phyloP scores from a whole-genome alignment of 2,888 invertebrate species.

The Maniola hyperantus region DNA sequence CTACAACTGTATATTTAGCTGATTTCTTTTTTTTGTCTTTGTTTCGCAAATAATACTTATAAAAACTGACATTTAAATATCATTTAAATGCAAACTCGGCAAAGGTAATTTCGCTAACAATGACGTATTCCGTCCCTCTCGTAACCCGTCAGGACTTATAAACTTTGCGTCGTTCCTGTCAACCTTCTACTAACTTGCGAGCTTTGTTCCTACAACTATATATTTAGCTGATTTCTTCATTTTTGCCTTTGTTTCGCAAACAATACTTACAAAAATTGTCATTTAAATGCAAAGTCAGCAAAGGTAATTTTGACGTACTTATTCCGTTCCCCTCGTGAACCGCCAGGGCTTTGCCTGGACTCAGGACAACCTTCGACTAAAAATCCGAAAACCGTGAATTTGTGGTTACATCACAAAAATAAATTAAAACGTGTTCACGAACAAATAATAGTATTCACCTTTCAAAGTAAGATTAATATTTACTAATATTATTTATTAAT shows the following conservation, averaged over 20 bases:
- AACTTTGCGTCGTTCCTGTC: constrained; percentile 35
- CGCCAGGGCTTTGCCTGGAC: constrained; percentile 42
- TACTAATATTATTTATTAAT: no score
- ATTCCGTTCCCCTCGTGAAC: constrained; percentile 41
- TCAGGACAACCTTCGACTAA: no score
- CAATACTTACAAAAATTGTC: constrained; percentile 1
- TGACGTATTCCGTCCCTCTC: constrained; percentile 43
- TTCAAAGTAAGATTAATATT: no score
- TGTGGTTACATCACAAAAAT: no score
- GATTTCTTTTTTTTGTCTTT: not conserved
- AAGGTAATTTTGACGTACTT: constrained; percentile 44
- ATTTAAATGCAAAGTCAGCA: constrained; percentile 39
- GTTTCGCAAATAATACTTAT: not conserved
- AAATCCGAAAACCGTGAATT: no score
- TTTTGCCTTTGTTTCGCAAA: not conserved
- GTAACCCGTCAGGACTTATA: constrained; percentile 42
- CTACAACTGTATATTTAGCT: constrained; percentile 17
- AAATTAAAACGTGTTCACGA: no score
- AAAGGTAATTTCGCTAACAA: constrained; percentile 43
- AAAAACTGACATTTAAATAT: constrained; percentile 32
- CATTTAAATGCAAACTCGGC: constrained; percentile 39
- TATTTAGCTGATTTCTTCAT: not conserved
- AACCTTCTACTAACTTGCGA: constrained; percentile 26
- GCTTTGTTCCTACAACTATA: constrained; percentile 26
- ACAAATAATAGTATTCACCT: no score